These are phyloP conservation scores for Nestor notabilis DNA, from an alignment of 2,113 vertebrate genomes.

Conservation along the genomic window DNA sequence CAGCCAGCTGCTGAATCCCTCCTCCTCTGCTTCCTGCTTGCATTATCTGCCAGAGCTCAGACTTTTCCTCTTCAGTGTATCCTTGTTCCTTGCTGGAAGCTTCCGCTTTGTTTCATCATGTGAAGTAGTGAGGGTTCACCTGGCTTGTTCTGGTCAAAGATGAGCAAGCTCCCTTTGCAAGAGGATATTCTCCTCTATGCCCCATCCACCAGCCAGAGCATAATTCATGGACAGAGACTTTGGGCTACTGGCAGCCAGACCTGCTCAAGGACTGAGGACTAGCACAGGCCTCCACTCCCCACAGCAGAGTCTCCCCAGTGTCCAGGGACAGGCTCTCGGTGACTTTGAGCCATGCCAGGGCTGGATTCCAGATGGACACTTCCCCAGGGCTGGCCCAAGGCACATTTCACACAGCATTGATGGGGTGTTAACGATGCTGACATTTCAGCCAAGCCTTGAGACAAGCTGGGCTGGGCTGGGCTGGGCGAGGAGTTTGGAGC, in stretches of 20 bases:
- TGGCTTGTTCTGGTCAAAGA: background rate
- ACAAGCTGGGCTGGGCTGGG: background rate
- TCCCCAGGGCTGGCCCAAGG: background rate
- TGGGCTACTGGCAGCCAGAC: background rate
- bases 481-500: background rate
- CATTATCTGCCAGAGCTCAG: background rate
- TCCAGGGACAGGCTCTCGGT: background rate
- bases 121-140: background rate
- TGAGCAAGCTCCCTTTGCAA: background rate
- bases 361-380: slow-evolving; percentile 54
- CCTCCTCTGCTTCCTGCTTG: background rate
- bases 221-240: background rate
- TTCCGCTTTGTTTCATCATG: background rate
- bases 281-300: background rate
- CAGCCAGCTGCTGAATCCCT: background rate
- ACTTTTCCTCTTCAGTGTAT: background rate
- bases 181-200: background rate
- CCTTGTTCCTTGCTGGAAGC: background rate
- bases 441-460: slow-evolving; percentile 29
- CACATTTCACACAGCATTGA: slow-evolving; percentile 32
- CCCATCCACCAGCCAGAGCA: background rate
- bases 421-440: slow-evolving; percentile 60
- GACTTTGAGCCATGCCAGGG: slow-evolving; percentile 49
- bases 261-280: background rate
- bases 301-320: background rate